Evolutionary conservation across 1,140 invertebrate species (phyloP).

Genomic region (Steinernema feltiae): DNA sequence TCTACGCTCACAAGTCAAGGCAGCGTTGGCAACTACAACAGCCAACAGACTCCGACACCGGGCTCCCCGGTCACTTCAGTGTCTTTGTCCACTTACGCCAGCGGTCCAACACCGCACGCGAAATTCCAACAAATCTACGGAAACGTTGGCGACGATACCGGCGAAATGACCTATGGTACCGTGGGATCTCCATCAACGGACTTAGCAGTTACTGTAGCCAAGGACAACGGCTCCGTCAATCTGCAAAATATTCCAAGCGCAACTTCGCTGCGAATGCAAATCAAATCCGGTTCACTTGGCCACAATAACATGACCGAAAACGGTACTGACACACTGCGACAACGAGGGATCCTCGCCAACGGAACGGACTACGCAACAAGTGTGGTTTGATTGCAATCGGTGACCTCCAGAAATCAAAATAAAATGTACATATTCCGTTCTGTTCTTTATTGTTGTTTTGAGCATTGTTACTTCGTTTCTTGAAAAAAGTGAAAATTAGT

Average conservation of each 20-base stretch:
- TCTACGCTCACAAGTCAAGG: conserved; percentile 34
- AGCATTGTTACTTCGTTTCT: background rate
- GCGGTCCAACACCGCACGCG: background rate
- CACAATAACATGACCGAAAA: background rate
- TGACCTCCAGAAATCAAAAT: background rate
- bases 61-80: conserved; percentile 24
- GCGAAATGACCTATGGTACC: background rate
- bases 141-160: background rate
- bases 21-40: conserved; percentile 3
- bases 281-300: background rate
- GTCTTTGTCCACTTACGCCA: too few relatives aligned
- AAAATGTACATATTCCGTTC: background rate
- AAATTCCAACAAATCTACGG: background rate
- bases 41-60: conserved; percentile 28
- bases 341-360: background rate
- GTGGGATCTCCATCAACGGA: background rate
- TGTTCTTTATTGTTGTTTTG: background rate
- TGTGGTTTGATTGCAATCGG: background rate
- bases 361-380: background rate
- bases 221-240: background rate
- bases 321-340: background rate
- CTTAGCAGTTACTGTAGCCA: background rate
- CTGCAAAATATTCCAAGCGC: background rate
- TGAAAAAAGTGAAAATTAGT: background rate
- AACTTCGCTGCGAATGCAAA: background rate